Evolutionary conservation across 2,888 invertebrate species (phyloP), one percentile per base, ranked within the genome.

Genomic region (Synanthedon vespiformis): DNA sequence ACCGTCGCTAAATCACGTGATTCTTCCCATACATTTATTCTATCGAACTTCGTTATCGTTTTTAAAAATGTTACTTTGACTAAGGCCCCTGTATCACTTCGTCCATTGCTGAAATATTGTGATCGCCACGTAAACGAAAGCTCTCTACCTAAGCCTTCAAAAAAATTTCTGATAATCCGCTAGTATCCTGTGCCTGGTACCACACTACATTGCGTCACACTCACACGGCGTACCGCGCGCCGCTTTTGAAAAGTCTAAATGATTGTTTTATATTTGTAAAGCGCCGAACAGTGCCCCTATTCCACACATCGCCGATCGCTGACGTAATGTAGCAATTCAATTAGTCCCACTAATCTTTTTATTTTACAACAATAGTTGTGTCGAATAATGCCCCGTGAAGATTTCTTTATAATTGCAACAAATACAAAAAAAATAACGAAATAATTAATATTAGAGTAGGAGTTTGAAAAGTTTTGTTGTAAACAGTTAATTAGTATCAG

Each of bases 221-320:
- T 34, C 34, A 34, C 34, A 34, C 34, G 34, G 34, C 34, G 34
- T 34, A 34, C 70, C 72, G 72, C 77, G 67, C 70, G 72, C 78
- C 80, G 34, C 34, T 81, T 85, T 85, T 83, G 80, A 80, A 76
- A 78, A 77, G 78, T 84, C 82, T 76, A 80, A 85, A 83, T 82
- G 79, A 85, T 86, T 86, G 86, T 86, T 86, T 86, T 86, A 86
- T 83, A 86, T 84, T 83, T 83, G 79, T 80, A 80, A 77, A 80
- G 80, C 77, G 70, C 64, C 67, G 74, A 73, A 70, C 74, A 76
- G 77, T 77, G 78, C 81, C 80, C 76, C 80, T 79, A 78, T 80
- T 74, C 68, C 63, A 60, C 62, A 55, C 62, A 40, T 59, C 52
- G 53, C 52, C 50, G 51, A 54, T 53, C 60, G 67, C 72, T 81